Evolutionary conservation across 2,797 vertebrate species (phyloP).

Genomic region (Podarcis siculus): DNA sequence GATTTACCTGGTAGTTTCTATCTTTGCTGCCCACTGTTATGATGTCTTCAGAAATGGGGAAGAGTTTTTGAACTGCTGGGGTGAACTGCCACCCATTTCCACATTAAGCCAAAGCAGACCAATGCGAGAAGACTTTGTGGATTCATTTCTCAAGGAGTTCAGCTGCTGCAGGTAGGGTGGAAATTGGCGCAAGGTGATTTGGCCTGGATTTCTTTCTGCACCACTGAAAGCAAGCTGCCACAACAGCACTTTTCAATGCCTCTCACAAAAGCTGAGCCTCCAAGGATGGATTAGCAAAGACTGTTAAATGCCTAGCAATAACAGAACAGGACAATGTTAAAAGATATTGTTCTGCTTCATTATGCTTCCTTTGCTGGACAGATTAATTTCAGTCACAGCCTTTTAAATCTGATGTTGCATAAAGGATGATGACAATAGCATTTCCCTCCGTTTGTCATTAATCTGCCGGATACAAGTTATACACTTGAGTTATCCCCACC

Average conservation of each 20-base stretch:
- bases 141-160: constrained; percentile 3
- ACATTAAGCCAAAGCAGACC: background rate
- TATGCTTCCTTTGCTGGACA: background rate
- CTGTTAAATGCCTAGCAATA: constrained; percentile 27
- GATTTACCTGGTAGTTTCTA: background rate
- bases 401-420: constrained; percentile 7
- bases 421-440: background rate
- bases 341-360: constrained; percentile 17
- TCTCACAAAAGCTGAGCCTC: background rate
- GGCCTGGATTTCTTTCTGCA: constrained; percentile 11
- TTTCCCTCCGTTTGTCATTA: background rate
- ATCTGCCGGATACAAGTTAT: background rate
- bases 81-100: background rate
- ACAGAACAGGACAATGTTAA: constrained; percentile 2
- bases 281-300: constrained; percentile 1
- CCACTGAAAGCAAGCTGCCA: background rate
- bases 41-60: background rate
- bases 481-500: accelerated
- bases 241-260: constrained; percentile 1
- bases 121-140: background rate
- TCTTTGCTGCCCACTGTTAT: background rate
- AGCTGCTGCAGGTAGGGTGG: background rate
- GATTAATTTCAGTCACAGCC: constrained; percentile 34
- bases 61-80: background rate
- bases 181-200: constrained; percentile 6